Conservation (phyloP, 2,797 vertebrate genomes). For the Poeciliopsis infans region DNA sequence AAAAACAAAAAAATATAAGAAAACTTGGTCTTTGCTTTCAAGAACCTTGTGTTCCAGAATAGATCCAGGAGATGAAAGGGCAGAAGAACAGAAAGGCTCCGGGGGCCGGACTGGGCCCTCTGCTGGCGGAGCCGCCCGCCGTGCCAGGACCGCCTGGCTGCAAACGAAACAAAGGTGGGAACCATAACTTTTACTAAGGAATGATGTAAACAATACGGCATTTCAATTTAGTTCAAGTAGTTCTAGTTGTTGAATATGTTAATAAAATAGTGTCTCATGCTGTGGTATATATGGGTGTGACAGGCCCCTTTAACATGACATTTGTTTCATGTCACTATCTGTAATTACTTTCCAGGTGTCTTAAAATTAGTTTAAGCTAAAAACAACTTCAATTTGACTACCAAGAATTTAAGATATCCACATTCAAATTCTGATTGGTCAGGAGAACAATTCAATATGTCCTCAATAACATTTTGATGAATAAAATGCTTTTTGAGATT, state of each 20-base stretch:
- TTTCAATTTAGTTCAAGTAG: background rate
- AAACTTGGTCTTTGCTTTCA: background rate
- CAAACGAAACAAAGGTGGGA: constrained; percentile 32
- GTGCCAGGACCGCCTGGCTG: constrained; percentile 8
- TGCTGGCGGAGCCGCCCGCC: background rate
- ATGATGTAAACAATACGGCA: background rate
- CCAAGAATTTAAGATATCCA: too few species aligned
- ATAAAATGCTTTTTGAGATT: too few species aligned
- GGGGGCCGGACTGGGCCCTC: constrained; percentile 3
- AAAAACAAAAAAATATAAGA: background rate
- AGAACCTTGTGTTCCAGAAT: too few species aligned
- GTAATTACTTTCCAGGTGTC: too few species aligned
- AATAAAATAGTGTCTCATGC: background rate
- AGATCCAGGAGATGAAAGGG: constrained; percentile 51
- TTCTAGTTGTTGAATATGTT: background rate
- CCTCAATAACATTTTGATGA: too few species aligned
- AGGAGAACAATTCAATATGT: too few species aligned
- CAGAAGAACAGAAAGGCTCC: constrained; percentile 29
- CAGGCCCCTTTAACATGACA: too few species aligned
- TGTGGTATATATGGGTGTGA: background rate
- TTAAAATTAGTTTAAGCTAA: too few species aligned
- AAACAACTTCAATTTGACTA: too few species aligned
- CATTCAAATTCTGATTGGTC: too few species aligned
- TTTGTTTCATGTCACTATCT: too few species aligned
- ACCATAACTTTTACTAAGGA: background rate